Evolutionary conservation across 2,797 vertebrate genomes (phyloP), one percentile per base, ranked within the genome.

Genomic region (Cirrhinus mrigala): DNA sequence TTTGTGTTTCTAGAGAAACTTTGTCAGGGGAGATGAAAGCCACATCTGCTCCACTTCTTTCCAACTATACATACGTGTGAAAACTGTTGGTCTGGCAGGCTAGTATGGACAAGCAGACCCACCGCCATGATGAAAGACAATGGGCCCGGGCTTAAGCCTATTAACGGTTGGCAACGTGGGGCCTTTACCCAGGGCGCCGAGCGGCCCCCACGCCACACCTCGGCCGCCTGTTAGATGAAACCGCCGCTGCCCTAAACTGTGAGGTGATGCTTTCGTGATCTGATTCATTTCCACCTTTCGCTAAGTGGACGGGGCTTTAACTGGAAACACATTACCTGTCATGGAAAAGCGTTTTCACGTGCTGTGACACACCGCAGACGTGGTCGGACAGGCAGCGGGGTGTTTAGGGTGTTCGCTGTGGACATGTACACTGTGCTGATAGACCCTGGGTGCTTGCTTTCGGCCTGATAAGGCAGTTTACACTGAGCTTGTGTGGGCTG

Each of bases 1-100:
- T 89, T 74, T 90, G 86, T 90, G 84, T 86, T 90, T 90, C 85
- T 89, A 91, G 92, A 86, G 85, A 89, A 89, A 87, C 89, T 90
- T 90, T 88, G 73, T 90, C 80, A 82, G 75, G 83, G 78, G 75
- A 88, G 85, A 89, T 89, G 84, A 91, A 91, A 90, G 84, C 76
- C 81, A 84, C 44, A 70, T 88, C 87, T 88, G 84, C 77, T 79
- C 73, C 73, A 52, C 76, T 81, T 82, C 74, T 77, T 88, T 81
- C 27, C 68, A 56, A 79, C 78, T 86, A 81, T 90, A 85, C 85
- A 88, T 87, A 89, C 86, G 88, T 82, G 87, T 89, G 24, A 89
- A 90, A 86, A 88, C 78, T 85, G 82, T 79, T 79, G 77, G 74
- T 62, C 84, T 84, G 66, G 68, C 74, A 60, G 88, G 83, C 85